Evolutionary conservation across 2,888 invertebrate genomes (phyloP).

Genomic region (Antheraea yamamai): DNA sequence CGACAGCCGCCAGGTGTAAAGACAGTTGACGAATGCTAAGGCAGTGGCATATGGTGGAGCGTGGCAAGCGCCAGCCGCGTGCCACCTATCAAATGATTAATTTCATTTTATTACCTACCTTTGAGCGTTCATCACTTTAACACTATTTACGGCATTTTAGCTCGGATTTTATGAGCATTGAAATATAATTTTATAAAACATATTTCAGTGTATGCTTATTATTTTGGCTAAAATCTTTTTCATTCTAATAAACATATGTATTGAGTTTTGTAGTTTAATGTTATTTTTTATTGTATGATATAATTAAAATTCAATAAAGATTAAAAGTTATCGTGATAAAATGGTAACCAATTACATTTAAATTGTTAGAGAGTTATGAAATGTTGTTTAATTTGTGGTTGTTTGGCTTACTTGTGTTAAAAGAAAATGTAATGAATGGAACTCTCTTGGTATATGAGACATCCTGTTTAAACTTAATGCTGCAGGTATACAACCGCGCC

Average conservation of each 20-base stretch:
- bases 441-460: slow-evolving; percentile 25
- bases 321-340: not conserved
- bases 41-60: slow-evolving; percentile 51
- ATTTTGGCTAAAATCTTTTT: not conserved
- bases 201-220: not conserved
- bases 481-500: slow-evolving; percentile 52
- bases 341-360: not conserved
- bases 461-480: slow-evolving; percentile 69
- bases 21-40: slow-evolving; percentile 58
- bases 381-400: not conserved
- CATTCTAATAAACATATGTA: not conserved
- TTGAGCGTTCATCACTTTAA: not conserved
- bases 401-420: not conserved
- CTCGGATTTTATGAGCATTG: not conserved
- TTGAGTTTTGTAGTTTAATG: not conserved
- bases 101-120: slow-evolving; percentile 34
- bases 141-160: not conserved
- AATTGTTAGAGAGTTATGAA: not conserved
- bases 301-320: not conserved
- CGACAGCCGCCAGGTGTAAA: slow-evolving; percentile 55
- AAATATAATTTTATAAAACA: not conserved
- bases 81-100: slow-evolving; percentile 44
- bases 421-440: not conserved
- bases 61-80: slow-evolving; percentile 61
- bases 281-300: not conserved